Evolutionary conservation across 2,888 invertebrate species (phyloP).

Genomic region (Ischnura elegans): DNA sequence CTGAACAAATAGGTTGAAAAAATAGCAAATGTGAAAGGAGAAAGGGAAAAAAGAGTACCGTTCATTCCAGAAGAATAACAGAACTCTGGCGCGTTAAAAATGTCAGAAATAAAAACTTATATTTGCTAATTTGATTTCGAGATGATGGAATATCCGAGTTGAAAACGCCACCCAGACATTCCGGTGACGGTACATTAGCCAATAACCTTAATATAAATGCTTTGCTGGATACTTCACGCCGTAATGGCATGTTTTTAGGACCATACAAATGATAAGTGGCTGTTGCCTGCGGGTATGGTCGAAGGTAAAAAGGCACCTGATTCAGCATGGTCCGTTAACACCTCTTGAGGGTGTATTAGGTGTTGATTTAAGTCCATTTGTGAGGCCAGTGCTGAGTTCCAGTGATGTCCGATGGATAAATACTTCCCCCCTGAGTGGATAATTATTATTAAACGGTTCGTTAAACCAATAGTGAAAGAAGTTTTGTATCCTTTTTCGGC

Average conservation of each 20-base stretch:
- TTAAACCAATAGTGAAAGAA: too few species aligned
- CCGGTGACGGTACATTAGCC: not conserved
- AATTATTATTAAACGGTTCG: too few species aligned
- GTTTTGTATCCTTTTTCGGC: too few species aligned
- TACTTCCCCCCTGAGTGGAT: too few species aligned
- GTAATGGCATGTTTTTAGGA: not conserved
- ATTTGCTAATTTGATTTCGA: not conserved
- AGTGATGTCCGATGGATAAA: not conserved
- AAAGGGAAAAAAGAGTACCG: not conserved
- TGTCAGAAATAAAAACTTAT: not conserved
- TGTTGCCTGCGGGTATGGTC: not conserved
- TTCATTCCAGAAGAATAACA: not conserved
- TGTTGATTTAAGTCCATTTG: not conserved
- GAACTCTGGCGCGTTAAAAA: not conserved
- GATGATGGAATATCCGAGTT: not conserved
- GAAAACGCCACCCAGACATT: slow-evolving; percentile 7
- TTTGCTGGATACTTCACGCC: not conserved
- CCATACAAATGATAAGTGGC: not conserved
- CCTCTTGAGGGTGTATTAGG: not conserved
- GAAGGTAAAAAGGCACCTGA: not conserved
- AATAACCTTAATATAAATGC: slow-evolving; percentile 9
- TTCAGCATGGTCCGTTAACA: not conserved
- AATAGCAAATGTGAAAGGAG: not conserved
- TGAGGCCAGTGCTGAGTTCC: not conserved
- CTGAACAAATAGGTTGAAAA: slow-evolving; percentile 22